A percentile compares a stretch with the other conserved stretches of the same genome.
These are phyloP conservation scores for Characodon lateralis DNA, from an alignment of 2,797 vertebrate genomes.

Conservation along the genomic window DNA sequence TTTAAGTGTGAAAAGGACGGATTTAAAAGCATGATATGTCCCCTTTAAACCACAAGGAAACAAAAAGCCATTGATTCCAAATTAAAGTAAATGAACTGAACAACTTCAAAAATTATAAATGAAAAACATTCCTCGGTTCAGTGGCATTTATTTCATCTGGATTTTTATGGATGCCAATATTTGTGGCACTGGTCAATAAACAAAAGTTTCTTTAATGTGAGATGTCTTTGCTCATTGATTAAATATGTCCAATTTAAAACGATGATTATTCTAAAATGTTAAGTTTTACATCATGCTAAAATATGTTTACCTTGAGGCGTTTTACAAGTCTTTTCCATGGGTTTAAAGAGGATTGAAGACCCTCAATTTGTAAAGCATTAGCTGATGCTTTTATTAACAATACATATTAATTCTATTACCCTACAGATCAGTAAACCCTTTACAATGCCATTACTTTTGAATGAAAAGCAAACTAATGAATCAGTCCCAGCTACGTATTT, in stretches of 20 bases:
- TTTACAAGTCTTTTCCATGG: too few relatives aligned
- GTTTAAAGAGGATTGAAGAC: background rate
- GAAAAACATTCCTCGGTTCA: too few relatives aligned
- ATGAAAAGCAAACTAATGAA: background rate
- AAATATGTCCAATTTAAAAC: too few relatives aligned
- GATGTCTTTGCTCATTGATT: background rate
- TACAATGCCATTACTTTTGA: background rate
- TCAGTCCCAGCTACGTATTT: background rate
- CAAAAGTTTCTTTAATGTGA: background rate
- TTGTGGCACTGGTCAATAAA: background rate
- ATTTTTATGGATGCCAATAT: background rate
- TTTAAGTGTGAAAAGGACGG: too few relatives aligned
- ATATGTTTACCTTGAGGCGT: too few relatives aligned
- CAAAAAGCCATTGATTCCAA: background rate
- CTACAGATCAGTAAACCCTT: background rate
- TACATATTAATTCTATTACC: background rate
- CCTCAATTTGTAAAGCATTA: background rate
- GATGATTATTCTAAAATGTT: too few relatives aligned
- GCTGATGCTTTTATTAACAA: background rate
- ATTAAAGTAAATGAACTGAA: background rate
- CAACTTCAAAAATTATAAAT: background rate
- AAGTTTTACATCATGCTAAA: too few relatives aligned
- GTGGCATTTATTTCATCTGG: background rate
- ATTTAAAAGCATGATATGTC: too few relatives aligned
- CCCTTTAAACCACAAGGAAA: background rate